A percentile compares a stretch with the other conserved stretches of the same genome.
Evolutionary conservation across 2,797 vertebrate species (phyloP).

Genomic region (Anguilla obscura): DNA sequence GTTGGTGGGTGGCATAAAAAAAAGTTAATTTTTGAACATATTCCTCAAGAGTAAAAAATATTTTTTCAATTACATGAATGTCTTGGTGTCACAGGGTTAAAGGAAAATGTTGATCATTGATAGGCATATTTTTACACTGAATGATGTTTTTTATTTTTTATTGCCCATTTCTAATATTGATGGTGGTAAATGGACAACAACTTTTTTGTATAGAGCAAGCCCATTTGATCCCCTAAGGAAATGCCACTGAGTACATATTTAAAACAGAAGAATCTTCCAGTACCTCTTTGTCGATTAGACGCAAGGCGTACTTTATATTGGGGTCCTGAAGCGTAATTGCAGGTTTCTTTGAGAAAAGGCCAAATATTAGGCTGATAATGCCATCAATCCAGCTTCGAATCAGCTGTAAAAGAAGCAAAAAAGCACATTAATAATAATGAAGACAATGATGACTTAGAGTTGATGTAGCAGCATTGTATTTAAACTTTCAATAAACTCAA

Average conservation of each 20-base stretch:
- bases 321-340: constrained; percentile 90
- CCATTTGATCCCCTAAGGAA: not conserved
- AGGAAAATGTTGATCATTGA: too few species aligned
- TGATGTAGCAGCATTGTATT: not conserved
- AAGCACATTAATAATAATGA: not conserved
- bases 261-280: constrained; percentile 4
- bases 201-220: not conserved
- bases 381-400: constrained; percentile 60
- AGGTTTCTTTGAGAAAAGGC: constrained; percentile 67
- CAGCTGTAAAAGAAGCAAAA: constrained; percentile 54
- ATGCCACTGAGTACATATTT: not conserved
- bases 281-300: constrained; percentile 91
- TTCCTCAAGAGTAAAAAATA: too few species aligned
- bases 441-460: not conserved
- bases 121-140: not conserved
- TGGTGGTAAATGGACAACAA: not conserved
- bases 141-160: not conserved
- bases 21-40: too few species aligned
- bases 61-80: too few species aligned
- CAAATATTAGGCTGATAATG: constrained; percentile 66
- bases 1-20: too few species aligned
- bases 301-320: constrained; percentile 85
- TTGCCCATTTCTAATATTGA: not conserved
- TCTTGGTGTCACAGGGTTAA: too few species aligned
- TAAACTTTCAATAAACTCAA: not conserved